A percentile compares a stretch with the other conserved stretches of the same genome.
Conservation (phyloP, 2,797 vertebrate species). For the Anguilla megastoma region DNA sequence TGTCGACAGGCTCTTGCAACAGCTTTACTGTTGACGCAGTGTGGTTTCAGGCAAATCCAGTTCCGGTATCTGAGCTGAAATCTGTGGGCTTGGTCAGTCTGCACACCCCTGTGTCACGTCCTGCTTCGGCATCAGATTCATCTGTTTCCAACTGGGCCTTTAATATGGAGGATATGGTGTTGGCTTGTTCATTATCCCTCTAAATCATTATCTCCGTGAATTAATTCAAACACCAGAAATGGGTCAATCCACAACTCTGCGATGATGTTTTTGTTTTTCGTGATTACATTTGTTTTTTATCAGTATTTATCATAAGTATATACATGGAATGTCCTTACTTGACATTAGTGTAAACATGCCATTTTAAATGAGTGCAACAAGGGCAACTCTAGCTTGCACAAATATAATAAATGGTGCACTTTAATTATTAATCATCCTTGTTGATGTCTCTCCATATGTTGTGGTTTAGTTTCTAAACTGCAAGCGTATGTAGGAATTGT, state of each 20-base stretch:
- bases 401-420: background rate
- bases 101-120: background rate
- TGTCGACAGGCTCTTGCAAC: background rate
- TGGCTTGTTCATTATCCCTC: conserved; percentile 19
- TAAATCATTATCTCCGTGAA: background rate
- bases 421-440: background rate
- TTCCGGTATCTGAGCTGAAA: background rate
- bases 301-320: background rate
- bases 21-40: background rate
- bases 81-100: background rate
- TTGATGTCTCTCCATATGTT: background rate
- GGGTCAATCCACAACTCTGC: background rate
- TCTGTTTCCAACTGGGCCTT: background rate
- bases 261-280: background rate
- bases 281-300: background rate
- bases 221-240: background rate
- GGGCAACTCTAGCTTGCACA: background rate
- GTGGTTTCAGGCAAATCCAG: background rate
- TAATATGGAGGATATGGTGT: background rate
- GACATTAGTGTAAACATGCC: background rate
- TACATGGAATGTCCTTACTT: background rate
- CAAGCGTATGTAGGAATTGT: background rate
- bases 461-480: background rate
- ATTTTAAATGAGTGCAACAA: background rate
- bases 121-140: background rate